Conservation (phyloP, 2,113 vertebrate genomes). For the Chlamydotis undulata region DNA sequence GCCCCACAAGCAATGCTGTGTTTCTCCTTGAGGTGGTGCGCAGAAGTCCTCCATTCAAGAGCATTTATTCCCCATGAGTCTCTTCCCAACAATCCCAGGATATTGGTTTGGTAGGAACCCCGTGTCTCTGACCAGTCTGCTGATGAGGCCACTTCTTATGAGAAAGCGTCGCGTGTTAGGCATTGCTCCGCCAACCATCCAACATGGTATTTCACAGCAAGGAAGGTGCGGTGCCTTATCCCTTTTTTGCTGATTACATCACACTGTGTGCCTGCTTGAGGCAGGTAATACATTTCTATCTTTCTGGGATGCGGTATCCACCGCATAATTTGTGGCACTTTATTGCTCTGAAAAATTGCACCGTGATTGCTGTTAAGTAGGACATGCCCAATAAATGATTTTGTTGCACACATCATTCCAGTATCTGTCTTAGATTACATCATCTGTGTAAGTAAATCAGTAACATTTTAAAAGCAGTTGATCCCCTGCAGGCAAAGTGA, state of each 20-base stretch:
- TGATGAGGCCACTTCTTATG: background rate
- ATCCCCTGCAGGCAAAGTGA: background rate
- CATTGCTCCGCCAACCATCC: background rate
- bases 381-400: background rate
- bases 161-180: background rate
- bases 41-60: background rate
- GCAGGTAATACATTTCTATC: background rate
- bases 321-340: background rate
- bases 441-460: background rate
- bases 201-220: background rate
- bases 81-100: background rate
- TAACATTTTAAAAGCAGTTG: slow-evolving; percentile 1
- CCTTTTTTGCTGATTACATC: background rate
- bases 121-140: background rate
- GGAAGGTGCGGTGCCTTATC: background rate
- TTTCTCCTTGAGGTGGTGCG: background rate
- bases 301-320: background rate
- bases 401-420: background rate
- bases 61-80: background rate
- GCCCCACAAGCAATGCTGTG: background rate
- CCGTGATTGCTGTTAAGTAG: slow-evolving; percentile 30
- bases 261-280: background rate
- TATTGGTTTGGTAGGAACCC: background rate
- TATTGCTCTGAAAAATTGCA: slow-evolving; percentile 24
- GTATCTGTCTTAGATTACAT: slow-evolving; percentile 23